Conservation (phyloP, 2,888 invertebrate species). For the Chorisops tibialis region DNA sequence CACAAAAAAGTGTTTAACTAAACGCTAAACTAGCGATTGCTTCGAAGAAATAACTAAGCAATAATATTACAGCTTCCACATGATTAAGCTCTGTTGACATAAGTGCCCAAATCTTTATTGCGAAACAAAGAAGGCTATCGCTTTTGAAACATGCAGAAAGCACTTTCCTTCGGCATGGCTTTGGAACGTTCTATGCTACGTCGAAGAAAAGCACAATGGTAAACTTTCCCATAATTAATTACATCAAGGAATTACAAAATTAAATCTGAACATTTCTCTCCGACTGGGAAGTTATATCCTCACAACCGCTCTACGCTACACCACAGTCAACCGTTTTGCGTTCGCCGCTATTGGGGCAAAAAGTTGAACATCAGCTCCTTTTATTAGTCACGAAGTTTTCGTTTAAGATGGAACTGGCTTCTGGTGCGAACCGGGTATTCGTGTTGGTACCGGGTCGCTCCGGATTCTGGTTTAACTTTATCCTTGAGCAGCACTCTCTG, state of each 20-base stretch:
- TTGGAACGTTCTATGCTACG: neutral
- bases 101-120: constrained; percentile 12
- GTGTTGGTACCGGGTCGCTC: neutral
- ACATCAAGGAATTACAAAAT: constrained; percentile 30
- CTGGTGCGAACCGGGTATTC: too few relatives aligned
- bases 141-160: neutral
- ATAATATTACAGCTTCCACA: neutral
- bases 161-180: neutral
- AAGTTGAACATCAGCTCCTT: constrained; percentile 22
- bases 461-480: neutral
- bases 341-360: constrained; percentile 18
- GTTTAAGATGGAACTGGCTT: neutral
- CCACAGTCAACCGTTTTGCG: constrained; percentile 4
- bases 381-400: constrained; percentile 29
- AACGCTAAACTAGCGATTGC: neutral
- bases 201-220: constrained; percentile 27
- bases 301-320: neutral
- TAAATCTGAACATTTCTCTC: constrained; percentile 26
- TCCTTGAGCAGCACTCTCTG: constrained; percentile 3
- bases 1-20: too few relatives aligned
- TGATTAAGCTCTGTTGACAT: neutral
- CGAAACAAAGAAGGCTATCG: neutral
- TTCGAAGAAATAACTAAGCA: neutral
- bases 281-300: constrained; percentile 5
- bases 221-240: constrained; percentile 31